phyloP scores from a whole-genome alignment of 2,797 vertebrate species.

The Buceros bicornis region DNA sequence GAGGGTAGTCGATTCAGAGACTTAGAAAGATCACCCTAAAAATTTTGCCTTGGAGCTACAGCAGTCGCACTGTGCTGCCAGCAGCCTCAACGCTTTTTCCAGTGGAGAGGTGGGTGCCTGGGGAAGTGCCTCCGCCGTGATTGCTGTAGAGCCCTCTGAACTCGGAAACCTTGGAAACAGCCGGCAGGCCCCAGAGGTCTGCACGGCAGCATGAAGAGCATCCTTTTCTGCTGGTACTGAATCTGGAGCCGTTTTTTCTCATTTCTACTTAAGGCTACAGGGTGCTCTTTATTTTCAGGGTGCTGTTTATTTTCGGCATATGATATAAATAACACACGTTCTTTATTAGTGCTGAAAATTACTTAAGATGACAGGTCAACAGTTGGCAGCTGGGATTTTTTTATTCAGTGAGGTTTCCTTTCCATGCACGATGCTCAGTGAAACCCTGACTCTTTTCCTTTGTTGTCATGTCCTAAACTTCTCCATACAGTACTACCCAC shows the following conservation, averaged over 20 bases:
- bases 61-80: not conserved
- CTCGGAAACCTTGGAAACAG: not conserved
- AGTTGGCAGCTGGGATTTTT: not conserved
- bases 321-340: conserved; percentile 4
- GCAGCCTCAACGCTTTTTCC: not conserved
- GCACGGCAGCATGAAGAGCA: not conserved
- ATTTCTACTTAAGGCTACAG: not conserved
- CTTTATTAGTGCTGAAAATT: conserved; percentile 7
- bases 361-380: not conserved
- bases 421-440: not conserved
- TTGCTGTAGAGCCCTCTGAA: not conserved
- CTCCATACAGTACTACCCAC: not conserved
- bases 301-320: conserved; percentile 24
- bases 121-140: accelerated
- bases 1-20: not conserved
- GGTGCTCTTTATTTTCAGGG: conserved; percentile 10
- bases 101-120: not conserved
- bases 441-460: not conserved
- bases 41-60: not conserved
- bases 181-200: not conserved
- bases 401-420: not conserved
- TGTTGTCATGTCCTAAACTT: not conserved
- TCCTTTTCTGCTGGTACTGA: not conserved
- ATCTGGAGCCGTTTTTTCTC: not conserved
- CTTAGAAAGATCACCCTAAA: not conserved